Conservation (phyloP, 2,888 invertebrate genomes). For the Beris chalybata region DNA sequence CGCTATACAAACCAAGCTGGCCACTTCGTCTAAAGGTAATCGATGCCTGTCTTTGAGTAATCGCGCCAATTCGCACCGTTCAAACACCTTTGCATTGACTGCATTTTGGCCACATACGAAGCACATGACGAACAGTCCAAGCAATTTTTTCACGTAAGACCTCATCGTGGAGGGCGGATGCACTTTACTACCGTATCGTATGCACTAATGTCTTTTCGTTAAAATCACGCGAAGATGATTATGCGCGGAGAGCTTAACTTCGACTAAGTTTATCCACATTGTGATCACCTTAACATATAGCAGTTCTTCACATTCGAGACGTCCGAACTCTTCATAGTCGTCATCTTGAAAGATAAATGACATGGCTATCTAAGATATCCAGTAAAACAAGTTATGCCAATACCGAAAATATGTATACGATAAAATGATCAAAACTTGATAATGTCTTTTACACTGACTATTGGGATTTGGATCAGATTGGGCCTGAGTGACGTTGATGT, state of each 20-base stretch:
- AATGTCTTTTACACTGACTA: no score
- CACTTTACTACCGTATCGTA: no score
- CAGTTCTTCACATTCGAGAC: conserved; percentile 10
- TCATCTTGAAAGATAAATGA: conserved; percentile 25
- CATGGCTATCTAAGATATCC: conserved; percentile 13
- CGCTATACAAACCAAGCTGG: conserved; percentile 73
- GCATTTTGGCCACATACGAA: conserved; percentile 67
- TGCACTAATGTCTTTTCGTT: no score
- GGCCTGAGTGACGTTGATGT: no score
- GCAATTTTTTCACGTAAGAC: background rate
- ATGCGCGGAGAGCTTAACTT: conserved; percentile 13
- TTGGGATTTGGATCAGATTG: no score
- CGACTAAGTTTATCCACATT: conserved; percentile 20
- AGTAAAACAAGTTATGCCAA: conserved; percentile 25
- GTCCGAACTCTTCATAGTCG: conserved; percentile 15
- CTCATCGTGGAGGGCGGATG: conserved; percentile 4
- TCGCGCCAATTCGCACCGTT: conserved; percentile 71
- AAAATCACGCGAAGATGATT: conserved; percentile 2
- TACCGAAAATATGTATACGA: background rate
- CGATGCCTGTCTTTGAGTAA: conserved; percentile 61
- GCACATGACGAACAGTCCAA: conserved; percentile 48
- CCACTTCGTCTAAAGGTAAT: conserved; percentile 59
- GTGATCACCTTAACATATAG: conserved; percentile 24
- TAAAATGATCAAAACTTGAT: no score
- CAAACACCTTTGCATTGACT: conserved; percentile 63